A percentile compares a stretch with the other conserved stretches of the same genome.
Evolutionary conservation across 92 coral and sea anemone species (phyloP).

Genomic region (Epizoanthus rinbou): DNA sequence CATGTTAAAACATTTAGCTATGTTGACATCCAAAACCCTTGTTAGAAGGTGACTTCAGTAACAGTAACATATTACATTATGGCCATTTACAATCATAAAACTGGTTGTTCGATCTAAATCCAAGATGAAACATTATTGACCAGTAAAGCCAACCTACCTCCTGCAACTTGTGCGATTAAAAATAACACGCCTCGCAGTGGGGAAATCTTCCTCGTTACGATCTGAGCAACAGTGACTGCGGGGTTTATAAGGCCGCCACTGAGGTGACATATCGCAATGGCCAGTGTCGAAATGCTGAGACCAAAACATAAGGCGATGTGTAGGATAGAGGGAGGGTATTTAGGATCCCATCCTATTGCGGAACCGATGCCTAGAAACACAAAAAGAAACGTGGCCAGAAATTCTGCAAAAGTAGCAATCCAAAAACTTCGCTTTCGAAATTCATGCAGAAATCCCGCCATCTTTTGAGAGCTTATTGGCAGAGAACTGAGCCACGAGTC

Average conservation of each 20-base stretch:
- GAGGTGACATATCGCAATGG: constrained; percentile 80
- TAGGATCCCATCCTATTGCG: constrained; percentile 72
- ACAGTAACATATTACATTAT: no score
- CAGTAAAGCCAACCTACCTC: constrained; percentile 68
- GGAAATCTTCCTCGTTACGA: constrained; percentile 75
- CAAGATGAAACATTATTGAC: no score
- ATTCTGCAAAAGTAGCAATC: constrained; percentile 79
- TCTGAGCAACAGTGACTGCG: constrained; percentile 85
- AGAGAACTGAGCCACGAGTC: no score
- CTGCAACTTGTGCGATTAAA: constrained; percentile 75
- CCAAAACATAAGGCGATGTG: constrained; percentile 87
- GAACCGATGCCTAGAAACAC: constrained; percentile 91
- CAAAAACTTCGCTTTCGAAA: constrained; percentile 59
- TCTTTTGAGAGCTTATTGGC: background rate
- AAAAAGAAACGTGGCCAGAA: constrained; percentile 83
- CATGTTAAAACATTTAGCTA: no score
- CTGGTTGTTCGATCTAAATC: no score
- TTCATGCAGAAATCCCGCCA: constrained; percentile 15
- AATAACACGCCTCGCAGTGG: constrained; percentile 73
- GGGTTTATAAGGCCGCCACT: constrained; percentile 97
- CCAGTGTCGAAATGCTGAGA: constrained; percentile 80
- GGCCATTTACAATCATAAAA: no score
- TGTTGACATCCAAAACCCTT: no score
- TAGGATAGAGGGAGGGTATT: constrained; percentile 76
- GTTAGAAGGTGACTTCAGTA: no score